phyloP scores from a whole-genome alignment of 2,113 vertebrate genomes.

The Neolamprologus toae region DNA sequence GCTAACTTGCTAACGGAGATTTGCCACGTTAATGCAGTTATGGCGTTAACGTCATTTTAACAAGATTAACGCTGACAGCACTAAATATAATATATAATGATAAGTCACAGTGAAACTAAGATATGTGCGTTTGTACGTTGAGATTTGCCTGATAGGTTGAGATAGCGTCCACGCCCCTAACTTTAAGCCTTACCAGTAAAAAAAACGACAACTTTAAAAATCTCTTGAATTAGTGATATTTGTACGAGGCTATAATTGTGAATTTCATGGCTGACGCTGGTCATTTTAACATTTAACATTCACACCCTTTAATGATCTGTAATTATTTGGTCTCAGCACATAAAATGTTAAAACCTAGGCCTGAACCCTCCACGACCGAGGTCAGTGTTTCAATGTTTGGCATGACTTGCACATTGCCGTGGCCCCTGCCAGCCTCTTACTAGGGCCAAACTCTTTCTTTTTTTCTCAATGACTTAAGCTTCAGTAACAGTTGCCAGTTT shows the following conservation, averaged over 20 bases:
- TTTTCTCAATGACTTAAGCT: conserved; percentile 29
- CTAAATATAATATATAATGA: neutral
- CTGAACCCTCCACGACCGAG: neutral
- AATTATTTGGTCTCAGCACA: neutral
- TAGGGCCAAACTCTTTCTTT: neutral
- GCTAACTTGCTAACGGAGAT: neutral
- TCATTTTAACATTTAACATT: neutral
- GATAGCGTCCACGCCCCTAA: fast-evolving
- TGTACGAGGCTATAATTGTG: neutral
- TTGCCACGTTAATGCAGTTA: fast-evolving
- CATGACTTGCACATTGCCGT: neutral
- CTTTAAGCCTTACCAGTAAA: neutral
- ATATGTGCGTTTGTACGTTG: fast-evolving
- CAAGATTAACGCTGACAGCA: fast-evolving
- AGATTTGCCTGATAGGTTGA: neutral
- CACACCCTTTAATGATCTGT: neutral
- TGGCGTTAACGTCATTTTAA: neutral
- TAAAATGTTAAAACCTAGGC: neutral
- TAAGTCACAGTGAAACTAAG: fast-evolving
- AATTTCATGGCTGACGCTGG: neutral
- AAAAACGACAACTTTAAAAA: neutral
- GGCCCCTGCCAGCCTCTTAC: neutral
- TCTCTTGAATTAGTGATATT: neutral
- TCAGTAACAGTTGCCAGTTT: neutral
- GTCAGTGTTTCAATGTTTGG: neutral